Evolutionary conservation across 2,888 invertebrate species (phyloP), one percentile per base, ranked within the genome.

Genomic region (Trichogramma evanescens): DNA sequence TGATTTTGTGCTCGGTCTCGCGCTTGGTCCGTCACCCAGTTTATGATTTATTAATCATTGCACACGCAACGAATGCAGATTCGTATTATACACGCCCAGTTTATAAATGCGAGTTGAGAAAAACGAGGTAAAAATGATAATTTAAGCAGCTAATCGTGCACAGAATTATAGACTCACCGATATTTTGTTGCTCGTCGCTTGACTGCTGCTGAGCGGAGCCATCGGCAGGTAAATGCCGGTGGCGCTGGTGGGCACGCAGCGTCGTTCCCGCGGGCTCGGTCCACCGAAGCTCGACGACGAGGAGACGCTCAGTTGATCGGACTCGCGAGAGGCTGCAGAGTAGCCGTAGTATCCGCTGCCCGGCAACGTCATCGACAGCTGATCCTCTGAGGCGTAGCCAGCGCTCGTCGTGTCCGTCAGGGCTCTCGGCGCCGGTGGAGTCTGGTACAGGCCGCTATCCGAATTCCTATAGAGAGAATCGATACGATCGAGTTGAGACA

Each of bases 271-370:
- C 54, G 78, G 77, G 66, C 79, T 78, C 49, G 82, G 81, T 58
- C 82, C 82, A 50, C 82, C 82, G 61, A 82, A 79, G 72, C 84
- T 84, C 56, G 84, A 84, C 13, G 84, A 82, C 4, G 84, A 84
- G 48, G 84, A 84, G 63, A 85, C 77, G 73, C 84, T 84, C 71
- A 85, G 81, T 73, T 84, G 83, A 71, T 86, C 85, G 43, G 81
- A 80, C 69, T 85, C 85, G 63, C 83, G 78, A 63, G 77, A 69
- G 63, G 70, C 78, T 54, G 79, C 78, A 68, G 80, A 81, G 13
- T 26, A 26, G 26, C 59, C 64, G 56, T 59, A 64, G 38, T 40
- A 48, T 5, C 45, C 39, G 66, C 81, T 75, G 66, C 72, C 67
- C 65, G 76, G 75, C 66, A 76, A 70, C 67, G 74, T 74, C 70